A percentile compares a stretch with the other conserved stretches of the same genome.
phyloP scores from a whole-genome alignment of 2,888 invertebrate genomes.

The Eristalis intricaria region DNA sequence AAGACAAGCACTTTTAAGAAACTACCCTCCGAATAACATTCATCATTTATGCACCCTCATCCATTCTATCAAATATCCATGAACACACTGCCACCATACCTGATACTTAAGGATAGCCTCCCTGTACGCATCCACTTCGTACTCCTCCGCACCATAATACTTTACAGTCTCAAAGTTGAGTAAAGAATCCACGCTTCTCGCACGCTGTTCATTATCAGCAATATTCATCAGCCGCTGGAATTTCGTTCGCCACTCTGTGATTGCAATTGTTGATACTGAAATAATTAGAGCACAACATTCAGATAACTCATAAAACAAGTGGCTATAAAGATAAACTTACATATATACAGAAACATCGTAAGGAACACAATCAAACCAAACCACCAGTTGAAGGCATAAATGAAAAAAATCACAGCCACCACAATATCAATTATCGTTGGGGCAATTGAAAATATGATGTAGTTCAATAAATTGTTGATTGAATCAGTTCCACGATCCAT shows the following conservation, averaged over 20 bases:
- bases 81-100: too few species aligned
- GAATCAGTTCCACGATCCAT: slow-evolving; percentile 99
- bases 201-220: slow-evolving; percentile 95
- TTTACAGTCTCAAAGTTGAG: slow-evolving; percentile 99
- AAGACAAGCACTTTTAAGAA: too few species aligned
- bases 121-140: slow-evolving; percentile 93
- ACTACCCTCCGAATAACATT: too few species aligned
- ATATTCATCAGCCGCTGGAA: slow-evolving; percentile 96
- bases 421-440: slow-evolving; percentile 96
- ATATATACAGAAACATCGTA: slow-evolving; percentile 95
- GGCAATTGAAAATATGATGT: slow-evolving; percentile 94
- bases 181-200: slow-evolving; percentile 96
- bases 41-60: too few species aligned
- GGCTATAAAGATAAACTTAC: slow-evolving; percentile 83
- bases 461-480: slow-evolving; percentile 95
- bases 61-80: too few species aligned
- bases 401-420: slow-evolving; percentile 94
- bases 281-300: slow-evolving; percentile 33
- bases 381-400: slow-evolving; percentile 93
- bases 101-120: slow-evolving; percentile 93
- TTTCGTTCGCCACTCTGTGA: slow-evolving; percentile 99
- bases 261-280: slow-evolving; percentile 89
- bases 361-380: slow-evolving; percentile 97
- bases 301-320: slow-evolving; percentile 29
- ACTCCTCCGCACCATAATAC: slow-evolving; percentile 96